These are phyloP conservation scores for Adoxophyes honmai DNA, from an alignment of 1,140 invertebrate species.

Conservation along the genomic window DNA sequence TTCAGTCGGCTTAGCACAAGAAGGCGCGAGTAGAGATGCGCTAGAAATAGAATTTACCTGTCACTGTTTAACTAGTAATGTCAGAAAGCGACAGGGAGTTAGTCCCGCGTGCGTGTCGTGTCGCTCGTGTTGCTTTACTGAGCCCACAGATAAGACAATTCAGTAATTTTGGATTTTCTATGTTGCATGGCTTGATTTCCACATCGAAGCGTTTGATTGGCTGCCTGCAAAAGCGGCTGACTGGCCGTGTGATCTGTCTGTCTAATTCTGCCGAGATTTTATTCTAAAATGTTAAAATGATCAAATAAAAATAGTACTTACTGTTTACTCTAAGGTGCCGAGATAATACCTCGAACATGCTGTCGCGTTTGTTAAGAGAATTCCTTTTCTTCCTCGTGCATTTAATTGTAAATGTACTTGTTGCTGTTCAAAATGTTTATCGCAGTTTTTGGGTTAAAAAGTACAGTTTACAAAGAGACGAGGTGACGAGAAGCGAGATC, in stretches of 20 bases:
- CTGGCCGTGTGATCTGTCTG: conserved; percentile 44
- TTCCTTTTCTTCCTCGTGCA: conserved; percentile 57
- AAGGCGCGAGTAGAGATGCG: no score
- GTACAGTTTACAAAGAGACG: conserved; percentile 25
- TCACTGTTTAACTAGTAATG: no score
- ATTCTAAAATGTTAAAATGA: conserved; percentile 39
- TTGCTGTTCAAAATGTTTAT: conserved; percentile 68
- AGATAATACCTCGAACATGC: conserved; percentile 41
- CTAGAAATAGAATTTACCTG: no score
- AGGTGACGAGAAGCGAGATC: conserved; percentile 51
- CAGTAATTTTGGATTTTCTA: not conserved
- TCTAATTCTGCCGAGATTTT: conserved; percentile 25
- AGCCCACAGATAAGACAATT: no score
- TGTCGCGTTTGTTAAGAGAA: conserved; percentile 53
- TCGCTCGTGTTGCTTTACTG: no score
- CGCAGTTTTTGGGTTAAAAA: conserved; percentile 46
- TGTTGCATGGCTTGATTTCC: conserved; percentile 44
- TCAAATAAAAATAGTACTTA: conserved; percentile 42
- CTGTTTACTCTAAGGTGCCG: conserved; percentile 10
- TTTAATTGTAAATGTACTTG: conserved; percentile 63
- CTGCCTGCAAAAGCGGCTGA: conserved; percentile 51
- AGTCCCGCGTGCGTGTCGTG: no score
- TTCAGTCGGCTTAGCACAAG: no score
- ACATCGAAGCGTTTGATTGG: conserved; percentile 67
- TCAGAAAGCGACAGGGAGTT: no score